These are phyloP conservation scores for Pituophis catenifer DNA, from an alignment of 2,113 vertebrate genomes.

Conservation along the genomic window DNA sequence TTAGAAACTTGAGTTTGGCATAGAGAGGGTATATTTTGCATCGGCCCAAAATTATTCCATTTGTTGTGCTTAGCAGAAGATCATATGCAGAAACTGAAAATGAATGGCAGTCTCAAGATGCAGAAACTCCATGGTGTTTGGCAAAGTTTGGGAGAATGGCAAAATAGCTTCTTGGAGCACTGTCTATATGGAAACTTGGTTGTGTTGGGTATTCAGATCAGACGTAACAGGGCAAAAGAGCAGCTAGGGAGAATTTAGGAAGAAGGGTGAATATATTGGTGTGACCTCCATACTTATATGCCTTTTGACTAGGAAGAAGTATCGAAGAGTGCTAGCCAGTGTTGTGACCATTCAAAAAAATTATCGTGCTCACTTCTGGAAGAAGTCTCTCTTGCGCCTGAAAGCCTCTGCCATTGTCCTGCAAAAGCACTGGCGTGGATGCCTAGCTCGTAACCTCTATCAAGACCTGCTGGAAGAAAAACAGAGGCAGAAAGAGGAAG, in stretches of 20 bases:
- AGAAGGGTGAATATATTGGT: accelerated
- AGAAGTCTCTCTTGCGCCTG: constrained; percentile 73
- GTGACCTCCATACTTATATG: constrained; percentile 1
- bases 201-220: neutral
- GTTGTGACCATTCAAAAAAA: constrained; percentile 86
- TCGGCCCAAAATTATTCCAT: neutral
- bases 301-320: constrained; percentile 78
- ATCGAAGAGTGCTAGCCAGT: constrained; percentile 77
- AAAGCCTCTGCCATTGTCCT: constrained; percentile 76
- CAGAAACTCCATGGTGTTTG: neutral
- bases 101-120: neutral
- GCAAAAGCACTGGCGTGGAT: constrained; percentile 85
- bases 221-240: accelerated
- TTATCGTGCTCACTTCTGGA: constrained; percentile 85
- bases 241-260: neutral
- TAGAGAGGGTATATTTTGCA: neutral
- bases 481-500: constrained; percentile 65
- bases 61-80: neutral
- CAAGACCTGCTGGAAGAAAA: constrained; percentile 77
- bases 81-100: neutral
- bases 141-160: neutral
- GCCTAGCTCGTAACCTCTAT: constrained; percentile 73
- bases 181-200: neutral
- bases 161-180: neutral
- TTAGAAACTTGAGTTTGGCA: neutral